A percentile compares a stretch with the other conserved stretches of the same genome.
Conservation (phyloP, 2,888 invertebrate species). For the Agrotis ipsilon region DNA sequence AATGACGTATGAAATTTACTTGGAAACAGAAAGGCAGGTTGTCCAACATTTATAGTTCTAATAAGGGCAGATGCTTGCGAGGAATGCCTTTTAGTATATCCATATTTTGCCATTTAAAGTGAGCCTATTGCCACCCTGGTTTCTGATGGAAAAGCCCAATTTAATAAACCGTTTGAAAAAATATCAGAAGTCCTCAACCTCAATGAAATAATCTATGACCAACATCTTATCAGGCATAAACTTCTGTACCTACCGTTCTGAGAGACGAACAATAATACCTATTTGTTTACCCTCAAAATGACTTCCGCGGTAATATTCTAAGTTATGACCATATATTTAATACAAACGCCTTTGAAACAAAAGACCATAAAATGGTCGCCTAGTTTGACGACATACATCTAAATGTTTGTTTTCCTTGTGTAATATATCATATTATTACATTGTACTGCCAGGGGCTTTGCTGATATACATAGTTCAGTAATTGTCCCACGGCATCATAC, state of each 20-base stretch:
- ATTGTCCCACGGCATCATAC: no score
- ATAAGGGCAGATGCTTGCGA: no score
- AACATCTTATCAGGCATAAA: constrained; percentile 28
- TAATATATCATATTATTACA: constrained; percentile 27
- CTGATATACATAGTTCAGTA: no score
- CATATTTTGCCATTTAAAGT: no score
- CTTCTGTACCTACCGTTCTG: constrained; percentile 1
- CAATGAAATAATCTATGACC: not conserved
- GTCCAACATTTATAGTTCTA: no score
- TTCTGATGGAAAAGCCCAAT: no score
- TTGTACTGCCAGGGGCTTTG: no score
- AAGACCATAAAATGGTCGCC: constrained; percentile 53
- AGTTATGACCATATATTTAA: constrained; percentile 54
- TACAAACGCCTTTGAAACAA: constrained; percentile 56
- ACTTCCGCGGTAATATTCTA: constrained; percentile 59
- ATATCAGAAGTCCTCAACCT: not conserved
- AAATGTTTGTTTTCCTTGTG: constrained; percentile 57
- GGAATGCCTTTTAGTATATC: no score
- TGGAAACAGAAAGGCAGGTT: not conserved
- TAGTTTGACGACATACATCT: constrained; percentile 56
- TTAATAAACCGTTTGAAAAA: no score
- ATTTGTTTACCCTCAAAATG: constrained; percentile 52
- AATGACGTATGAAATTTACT: constrained; percentile 5
- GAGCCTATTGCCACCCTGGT: no score
- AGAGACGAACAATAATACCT: constrained; percentile 41